Base-by-base conservation (phyloP, 2,113 vertebrate species). In the Micronycteris hirsuta region DNA sequence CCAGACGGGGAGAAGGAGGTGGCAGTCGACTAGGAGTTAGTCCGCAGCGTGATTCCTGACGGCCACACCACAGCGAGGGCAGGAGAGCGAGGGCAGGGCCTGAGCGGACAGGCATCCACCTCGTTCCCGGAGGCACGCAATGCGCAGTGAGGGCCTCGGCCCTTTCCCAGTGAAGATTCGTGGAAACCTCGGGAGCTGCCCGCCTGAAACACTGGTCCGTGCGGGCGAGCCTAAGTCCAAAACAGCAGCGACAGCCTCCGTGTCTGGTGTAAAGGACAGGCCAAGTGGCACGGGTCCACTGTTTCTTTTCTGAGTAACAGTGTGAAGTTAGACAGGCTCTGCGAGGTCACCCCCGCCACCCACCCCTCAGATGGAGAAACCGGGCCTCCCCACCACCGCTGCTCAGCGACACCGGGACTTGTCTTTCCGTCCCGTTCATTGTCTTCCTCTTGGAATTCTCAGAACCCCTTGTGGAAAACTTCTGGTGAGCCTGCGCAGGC, bases 131-230 rank as follows among this genome's bases (percentile, higher is more conserved):
- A 68, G 49, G 10, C 68, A 8, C 16, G 31, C 49, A 56, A 13
- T 19, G 45, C 52, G 12, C 7, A 1, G 3, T 31, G 5, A 26
- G 43, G 24, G 3, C 56, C 13, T 20, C 58, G 61, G 14, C 61
- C 80, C 24, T 56, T 11, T n/a, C 17, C 65, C 36, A n/a, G 41
- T 8, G 58, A 52, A 49, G 14, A 63, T 15, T 52, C 2, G 1
- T 2, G 33, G 38, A 7, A 28, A 3, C 71, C 28, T 36, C 41
- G 2, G 33, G 43, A 86, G 49, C 77, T 41, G 67, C 89, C 43
- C 61, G 1, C 26, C 47, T n/a, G 20, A n/a, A n/a, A 38, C 16
- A 5, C n/a, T 13, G 33, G 1, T 1, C 1, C 0, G 0, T 1
- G n/a, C 68, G 43, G 20, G 2, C 4, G 24, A 24, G 4, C 28